Conservation (phyloP, 2,113 vertebrate genomes). For the Petrocephalus zakoni region DNA sequence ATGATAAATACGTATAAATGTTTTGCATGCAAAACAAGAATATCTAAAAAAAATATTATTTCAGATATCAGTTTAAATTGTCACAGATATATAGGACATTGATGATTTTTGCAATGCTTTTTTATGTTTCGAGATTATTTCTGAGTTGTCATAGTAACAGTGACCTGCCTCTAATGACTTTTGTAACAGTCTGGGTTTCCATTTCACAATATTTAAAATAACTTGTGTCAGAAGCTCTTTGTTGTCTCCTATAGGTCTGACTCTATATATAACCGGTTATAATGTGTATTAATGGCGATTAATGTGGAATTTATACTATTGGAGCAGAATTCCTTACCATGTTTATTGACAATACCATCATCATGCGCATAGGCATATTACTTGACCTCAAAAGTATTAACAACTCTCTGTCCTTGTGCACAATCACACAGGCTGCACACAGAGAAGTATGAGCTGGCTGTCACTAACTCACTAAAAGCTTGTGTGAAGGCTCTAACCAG, state of each 20-base stretch:
- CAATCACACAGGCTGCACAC: not conserved
- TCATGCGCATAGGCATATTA: not conserved
- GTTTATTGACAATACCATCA: not conserved
- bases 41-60: not conserved
- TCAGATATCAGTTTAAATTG: not conserved
- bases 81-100: not conserved
- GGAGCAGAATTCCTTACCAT: not conserved
- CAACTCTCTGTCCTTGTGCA: not conserved
- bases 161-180: not conserved
- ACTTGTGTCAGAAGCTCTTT: not conserved
- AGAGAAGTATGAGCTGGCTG: not conserved
- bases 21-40: not conserved
- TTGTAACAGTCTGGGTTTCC: not conserved
- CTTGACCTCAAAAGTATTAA: not conserved
- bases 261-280: not conserved
- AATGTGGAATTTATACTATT: not conserved
- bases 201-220: constrained; percentile 4
- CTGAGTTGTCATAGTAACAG: not conserved
- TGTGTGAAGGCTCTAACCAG: not conserved
- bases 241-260: not conserved
- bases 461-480: not conserved
- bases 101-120: not conserved
- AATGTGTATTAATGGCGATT: not conserved
- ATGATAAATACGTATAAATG: not conserved
- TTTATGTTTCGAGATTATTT: not conserved